These are phyloP conservation scores for Tauraco hartlaubi DNA, from an alignment of 2,797 vertebrate genomes.

Conservation along the genomic window DNA sequence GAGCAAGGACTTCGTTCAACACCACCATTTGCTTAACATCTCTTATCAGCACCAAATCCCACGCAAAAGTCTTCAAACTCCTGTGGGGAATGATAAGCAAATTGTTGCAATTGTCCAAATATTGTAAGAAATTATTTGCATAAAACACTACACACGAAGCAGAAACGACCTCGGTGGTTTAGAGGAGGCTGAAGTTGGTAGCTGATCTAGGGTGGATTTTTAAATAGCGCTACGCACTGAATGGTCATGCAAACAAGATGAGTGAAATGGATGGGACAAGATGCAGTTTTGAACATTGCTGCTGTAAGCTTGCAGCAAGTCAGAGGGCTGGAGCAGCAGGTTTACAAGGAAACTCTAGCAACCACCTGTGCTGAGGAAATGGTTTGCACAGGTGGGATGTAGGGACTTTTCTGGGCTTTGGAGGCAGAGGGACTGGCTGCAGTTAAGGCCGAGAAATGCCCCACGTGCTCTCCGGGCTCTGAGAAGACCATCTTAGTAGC, in stretches of 20 bases:
- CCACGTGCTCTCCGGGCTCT: too few relatives aligned
- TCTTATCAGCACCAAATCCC: neutral
- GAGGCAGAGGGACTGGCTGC: too few relatives aligned
- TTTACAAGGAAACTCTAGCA: neutral
- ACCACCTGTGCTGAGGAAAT: too few relatives aligned
- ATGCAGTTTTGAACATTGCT: neutral
- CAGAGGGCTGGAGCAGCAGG: neutral
- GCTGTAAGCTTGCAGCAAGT: neutral
- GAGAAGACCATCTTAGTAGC: too few relatives aligned
- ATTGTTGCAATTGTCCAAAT: neutral
- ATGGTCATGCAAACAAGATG: neutral
- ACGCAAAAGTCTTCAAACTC: neutral
- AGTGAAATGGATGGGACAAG: neutral
- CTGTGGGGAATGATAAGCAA: neutral
- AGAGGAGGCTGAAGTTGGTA: neutral
- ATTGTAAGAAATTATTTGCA: conserved; percentile 42
- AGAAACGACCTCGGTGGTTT: neutral
- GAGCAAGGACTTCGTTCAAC: neutral
- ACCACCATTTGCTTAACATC: neutral
- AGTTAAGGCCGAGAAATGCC: too few relatives aligned
- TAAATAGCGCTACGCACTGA: neutral
- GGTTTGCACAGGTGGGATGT: too few relatives aligned
- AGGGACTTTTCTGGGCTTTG: too few relatives aligned
- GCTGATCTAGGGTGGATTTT: conserved; percentile 2
- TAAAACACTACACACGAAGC: neutral